Evolutionary conservation across 2,797 vertebrate species (phyloP), one percentile per base, ranked within the genome.

Genomic region (Pagetopsis macropterus): DNA sequence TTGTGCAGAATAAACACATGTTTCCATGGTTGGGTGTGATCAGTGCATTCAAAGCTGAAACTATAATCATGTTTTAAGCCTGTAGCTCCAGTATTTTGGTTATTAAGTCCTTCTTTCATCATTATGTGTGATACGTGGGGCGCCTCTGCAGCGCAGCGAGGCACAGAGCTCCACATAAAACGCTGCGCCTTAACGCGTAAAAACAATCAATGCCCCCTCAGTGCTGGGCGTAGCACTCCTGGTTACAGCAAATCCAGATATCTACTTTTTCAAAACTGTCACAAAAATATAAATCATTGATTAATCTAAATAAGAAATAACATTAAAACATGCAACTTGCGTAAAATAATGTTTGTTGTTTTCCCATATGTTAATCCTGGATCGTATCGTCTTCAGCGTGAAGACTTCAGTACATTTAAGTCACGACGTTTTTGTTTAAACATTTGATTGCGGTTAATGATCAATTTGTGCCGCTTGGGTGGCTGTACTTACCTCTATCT

Each of bases 131-230:
- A 79, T 81, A 87, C 87, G 89, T 84, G n/a, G 68, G 82, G 84
- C 67, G 75, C 75, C 79, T 84, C 82, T 86, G 89, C 85, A 82
- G 83, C 79, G 71, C 88, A 80, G 80, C 65, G 19, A 70, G 33
- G 55, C 69, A 60, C 81, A 44, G 57, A 80, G 83, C 81, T 84
- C 76, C 83, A 33, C 81, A 72, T 81, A 85, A 75, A 57, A 86
- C 74, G 72, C 84, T 89, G 92, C 88, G 83, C 86, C 88, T 88
- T 88, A 84, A 87, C 90, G 88, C 89, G 70, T 82, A 75, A 85
- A 83, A 87, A 80, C 81, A 89, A 87, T 77, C 89, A 81, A 87
- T 91, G 87, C 86, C 69, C 70, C 77, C 72, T 23, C 79, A 77
- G 70, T 77, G 37, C 86, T 74, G 89, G 89, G 90, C 89, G 91